Evolutionary conservation across 2,888 invertebrate genomes (phyloP), one percentile per base, ranked within the genome.

Genomic region (Acrobasis suavella): DNA sequence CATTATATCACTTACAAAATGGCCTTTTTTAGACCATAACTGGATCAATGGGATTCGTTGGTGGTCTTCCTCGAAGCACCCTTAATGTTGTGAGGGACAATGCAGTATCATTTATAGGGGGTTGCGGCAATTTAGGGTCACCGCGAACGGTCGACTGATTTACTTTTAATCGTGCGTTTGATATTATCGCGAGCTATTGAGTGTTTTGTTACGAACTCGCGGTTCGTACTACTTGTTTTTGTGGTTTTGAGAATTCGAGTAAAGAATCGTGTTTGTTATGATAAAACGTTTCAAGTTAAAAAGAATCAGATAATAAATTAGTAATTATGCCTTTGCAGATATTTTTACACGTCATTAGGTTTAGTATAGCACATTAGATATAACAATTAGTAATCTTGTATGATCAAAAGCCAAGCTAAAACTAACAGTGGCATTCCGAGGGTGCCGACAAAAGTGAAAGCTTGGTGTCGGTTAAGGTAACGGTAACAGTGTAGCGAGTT

Each of bases 11-110:
- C 72, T 71, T 60, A 39, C 58, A 68, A 64, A 64, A 58, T 66
- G 61, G 50, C 37, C 46, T 56, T 55, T 56, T 56, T 56, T 42
- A 42, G 54, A 60, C 54, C 55, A 62, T 55, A 64, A 60, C 52
- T 60, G 52, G 60, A 52, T 60, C 60, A 60, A 79, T 76, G 78
- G 78, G 78, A 89, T 58, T 70, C 83, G 86, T 80, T 74, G 90
- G 91, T 91, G 91, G 91, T 87, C 91, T 90, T 90, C 90, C 78
- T 60, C 73, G 90, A 91, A 89, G 72, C 82, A 85, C 83, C 89
- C 84, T 83, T 80, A 75, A 74, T 79, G 81, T 56, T 42, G 68
- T 74, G 69, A 68, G 76, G 78, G 77, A 78, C 83, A 81, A 80
- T 81, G 76, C 69, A 72, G 70, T 62, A 60, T 71, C 74, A 70